A percentile compares a stretch with the other conserved stretches of the same genome.
Evolutionary conservation across 2,113 vertebrate species (phyloP).

Genomic region (Capricornis sumatraensis): DNA sequence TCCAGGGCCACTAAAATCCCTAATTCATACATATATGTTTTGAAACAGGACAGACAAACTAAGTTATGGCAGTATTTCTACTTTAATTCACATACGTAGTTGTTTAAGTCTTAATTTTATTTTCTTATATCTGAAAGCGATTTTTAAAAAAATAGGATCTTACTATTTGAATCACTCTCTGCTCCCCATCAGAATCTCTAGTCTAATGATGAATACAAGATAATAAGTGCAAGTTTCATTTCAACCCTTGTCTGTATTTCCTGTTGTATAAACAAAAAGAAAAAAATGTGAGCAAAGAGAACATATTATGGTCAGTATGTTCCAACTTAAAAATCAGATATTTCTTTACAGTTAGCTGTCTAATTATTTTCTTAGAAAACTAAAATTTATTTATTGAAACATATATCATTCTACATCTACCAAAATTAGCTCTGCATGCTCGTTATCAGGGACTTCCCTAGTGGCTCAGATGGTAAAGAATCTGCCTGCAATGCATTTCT

Average conservation of each 20-base stretch:
- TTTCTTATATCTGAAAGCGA: not conserved
- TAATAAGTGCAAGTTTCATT: not conserved
- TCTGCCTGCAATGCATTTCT: not conserved
- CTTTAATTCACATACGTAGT: not conserved
- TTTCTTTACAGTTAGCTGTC: not conserved
- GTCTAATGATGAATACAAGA: not conserved
- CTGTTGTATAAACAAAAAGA: not conserved
- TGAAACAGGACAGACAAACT: not conserved
- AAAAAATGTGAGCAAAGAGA: not conserved
- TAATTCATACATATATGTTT: not conserved
- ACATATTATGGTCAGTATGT: not conserved
- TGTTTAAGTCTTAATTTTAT: not conserved
- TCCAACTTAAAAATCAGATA: not conserved
- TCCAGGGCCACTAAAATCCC: not conserved
- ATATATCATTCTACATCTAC: not conserved
- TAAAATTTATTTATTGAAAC: not conserved
- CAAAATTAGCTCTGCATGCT: not conserved
- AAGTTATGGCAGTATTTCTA: not conserved
- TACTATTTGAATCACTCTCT: not conserved
- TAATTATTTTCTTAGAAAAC: constrained; percentile 4
- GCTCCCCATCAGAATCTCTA: not conserved
- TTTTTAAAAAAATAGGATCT: not conserved
- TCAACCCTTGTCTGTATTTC: not conserved
- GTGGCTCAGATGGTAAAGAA: not conserved
- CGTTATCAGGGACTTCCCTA: not conserved